Evolutionary conservation across 2,113 vertebrate genomes (phyloP).

Genomic region (Oxyura jamaicensis): DNA sequence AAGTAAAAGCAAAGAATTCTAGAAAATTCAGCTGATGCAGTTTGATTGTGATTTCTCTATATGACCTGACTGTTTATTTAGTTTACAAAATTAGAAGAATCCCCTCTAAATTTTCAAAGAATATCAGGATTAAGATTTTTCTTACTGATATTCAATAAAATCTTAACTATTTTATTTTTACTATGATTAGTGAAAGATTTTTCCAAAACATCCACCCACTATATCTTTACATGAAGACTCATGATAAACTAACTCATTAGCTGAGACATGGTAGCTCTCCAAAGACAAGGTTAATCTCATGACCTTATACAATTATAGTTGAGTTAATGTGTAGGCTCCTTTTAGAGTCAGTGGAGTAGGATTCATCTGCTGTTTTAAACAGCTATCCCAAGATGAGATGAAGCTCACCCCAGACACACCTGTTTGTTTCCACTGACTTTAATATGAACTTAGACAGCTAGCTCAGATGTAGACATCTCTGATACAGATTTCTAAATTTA

Average conservation of each 20-base stretch:
- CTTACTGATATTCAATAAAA: background rate
- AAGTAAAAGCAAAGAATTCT: background rate
- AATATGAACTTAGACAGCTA: background rate
- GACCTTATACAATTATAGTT: background rate
- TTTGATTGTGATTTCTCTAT: background rate
- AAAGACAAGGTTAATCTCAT: background rate
- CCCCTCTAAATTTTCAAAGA: background rate
- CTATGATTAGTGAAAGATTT: background rate
- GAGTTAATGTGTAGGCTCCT: background rate
- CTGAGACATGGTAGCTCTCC: background rate
- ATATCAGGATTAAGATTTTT: background rate
- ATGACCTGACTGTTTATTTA: background rate
- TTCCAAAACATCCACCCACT: background rate
- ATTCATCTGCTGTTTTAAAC: background rate
- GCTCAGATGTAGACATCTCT: background rate
- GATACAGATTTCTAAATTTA: background rate
- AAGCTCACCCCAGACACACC: background rate
- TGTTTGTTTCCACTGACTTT: conserved; percentile 24
- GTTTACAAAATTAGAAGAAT: background rate
- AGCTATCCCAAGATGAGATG: background rate
- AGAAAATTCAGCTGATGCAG: rapidly evolving
- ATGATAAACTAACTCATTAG: background rate
- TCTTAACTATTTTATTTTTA: background rate
- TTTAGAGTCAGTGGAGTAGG: background rate
- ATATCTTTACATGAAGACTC: background rate